Evolutionary conservation across 2,113 vertebrate species (phyloP).

Genomic region (Hystrix brachyura): DNA sequence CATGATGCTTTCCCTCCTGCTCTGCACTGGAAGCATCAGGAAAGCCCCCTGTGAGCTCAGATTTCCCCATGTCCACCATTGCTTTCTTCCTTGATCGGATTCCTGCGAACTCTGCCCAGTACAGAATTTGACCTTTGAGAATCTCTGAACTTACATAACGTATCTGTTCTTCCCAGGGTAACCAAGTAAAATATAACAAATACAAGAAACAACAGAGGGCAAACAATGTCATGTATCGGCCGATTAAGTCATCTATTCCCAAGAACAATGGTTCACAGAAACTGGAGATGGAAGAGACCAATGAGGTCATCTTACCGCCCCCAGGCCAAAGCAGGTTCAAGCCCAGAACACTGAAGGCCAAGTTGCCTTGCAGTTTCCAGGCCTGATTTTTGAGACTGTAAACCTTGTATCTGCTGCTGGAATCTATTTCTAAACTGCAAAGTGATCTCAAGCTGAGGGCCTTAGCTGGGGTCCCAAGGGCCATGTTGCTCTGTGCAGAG

Average conservation of each 20-base stretch:
- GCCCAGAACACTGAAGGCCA: slow-evolving; percentile 60
- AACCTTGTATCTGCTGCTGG: slow-evolving; percentile 55
- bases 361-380: slow-evolving; percentile 68
- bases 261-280: slow-evolving; percentile 83
- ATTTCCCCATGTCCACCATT: not conserved
- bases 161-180: slow-evolving; percentile 81
- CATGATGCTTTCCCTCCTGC: slow-evolving; percentile 18
- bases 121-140: slow-evolving; percentile 76
- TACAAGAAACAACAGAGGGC: slow-evolving; percentile 72
- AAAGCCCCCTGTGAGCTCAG: slow-evolving; percentile 70
- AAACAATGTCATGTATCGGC: slow-evolving; percentile 75
- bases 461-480: slow-evolving; percentile 49
- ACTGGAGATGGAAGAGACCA: slow-evolving; percentile 76
- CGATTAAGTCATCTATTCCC: slow-evolving; percentile 77
- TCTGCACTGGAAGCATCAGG: slow-evolving; percentile 70
- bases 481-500: not conserved
- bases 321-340: slow-evolving; percentile 78
- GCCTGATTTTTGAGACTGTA: slow-evolving; percentile 53
- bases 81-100: slow-evolving; percentile 66
- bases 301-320: slow-evolving; percentile 77
- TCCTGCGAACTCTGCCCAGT: slow-evolving; percentile 61
- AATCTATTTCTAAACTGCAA: slow-evolving; percentile 41
- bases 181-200: slow-evolving; percentile 82
- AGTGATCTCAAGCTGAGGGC: slow-evolving; percentile 60
- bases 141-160: slow-evolving; percentile 75